Base-by-base conservation (phyloP, 2,888 invertebrate species). In the Lissocephala sabroskyi region DNA sequence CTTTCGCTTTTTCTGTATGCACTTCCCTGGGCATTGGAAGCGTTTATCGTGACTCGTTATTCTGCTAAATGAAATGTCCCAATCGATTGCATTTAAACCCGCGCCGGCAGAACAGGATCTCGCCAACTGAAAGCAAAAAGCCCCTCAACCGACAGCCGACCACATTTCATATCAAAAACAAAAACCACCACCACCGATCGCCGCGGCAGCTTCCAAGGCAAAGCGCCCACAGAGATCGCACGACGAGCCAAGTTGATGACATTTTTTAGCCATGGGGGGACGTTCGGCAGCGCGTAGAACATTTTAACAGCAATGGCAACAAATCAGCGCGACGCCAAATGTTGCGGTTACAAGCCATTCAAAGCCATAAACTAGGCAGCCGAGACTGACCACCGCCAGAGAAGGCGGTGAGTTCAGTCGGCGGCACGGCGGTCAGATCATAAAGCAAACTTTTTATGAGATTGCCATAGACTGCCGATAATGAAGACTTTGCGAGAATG, bases 401-500 rank as follows among this genome's bases (percentile, higher is more conserved):
- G 35, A 13, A 5, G 23, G 23, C 23, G 23, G 23, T 23, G 23
- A 23, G 23, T 23, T 23, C 23, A 23, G 4, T 35, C 14, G 5
- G 35, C 23, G 23, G 16, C 13, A 16, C 17, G 30, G 26, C 49
- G 51, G 47, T 17, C 30, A 28, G 30, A 18, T n/a, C 73, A 60
- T 66, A 76, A 66, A 66, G 68, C 56, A 60, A 55, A 47, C 29
- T 59, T 45, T 66, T 66, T 66, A 66, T 76, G 66, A 50, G 67
- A 56, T 56, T 66, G 45, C 52, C 42, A 13, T 35, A 40, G 30
- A 16, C 39, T n/a, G 33, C 35, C 70, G 70, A 71, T 64, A 62
- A 71, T 63, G 46, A 64, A 64, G 71, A 66, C 62, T 49, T 68
- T 36, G 49, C 37, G 47, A 52, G 51, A 70, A 70, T 54, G 52